phyloP scores from a whole-genome alignment of 2,113 vertebrate genomes.

The Todiramphus chloris region DNA sequence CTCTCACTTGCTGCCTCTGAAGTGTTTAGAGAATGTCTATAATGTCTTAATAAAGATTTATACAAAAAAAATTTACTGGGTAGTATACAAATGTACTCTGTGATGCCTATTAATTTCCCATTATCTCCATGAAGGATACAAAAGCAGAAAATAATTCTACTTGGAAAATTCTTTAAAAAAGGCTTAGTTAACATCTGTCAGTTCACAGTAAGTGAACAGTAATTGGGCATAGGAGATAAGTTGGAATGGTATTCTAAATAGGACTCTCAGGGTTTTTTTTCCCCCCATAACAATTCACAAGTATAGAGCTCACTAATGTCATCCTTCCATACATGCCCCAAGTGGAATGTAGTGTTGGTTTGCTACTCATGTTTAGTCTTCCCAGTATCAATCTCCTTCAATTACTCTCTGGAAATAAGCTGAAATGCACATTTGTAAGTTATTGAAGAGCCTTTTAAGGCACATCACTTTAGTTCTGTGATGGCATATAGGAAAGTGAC shows the following conservation, averaged over 20 bases:
- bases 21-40: neutral
- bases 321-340: neutral
- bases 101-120: neutral
- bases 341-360: neutral
- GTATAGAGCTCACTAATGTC: neutral
- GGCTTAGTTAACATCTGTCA: neutral
- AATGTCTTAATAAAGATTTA: slow-evolving; percentile 26
- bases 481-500: neutral
- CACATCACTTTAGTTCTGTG: neutral
- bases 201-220: neutral
- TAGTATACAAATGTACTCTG: neutral
- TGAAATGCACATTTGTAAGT: neutral
- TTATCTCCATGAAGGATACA: neutral
- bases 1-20: neutral
- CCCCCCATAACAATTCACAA: fast-evolving
- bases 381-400: neutral
- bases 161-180: neutral
- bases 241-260: neutral
- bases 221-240: neutral
- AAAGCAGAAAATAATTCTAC: neutral
- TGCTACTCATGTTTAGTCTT: neutral
- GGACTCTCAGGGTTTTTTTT: neutral
- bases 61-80: neutral
- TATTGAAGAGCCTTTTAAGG: neutral
- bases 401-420: neutral